These are phyloP conservation scores for Neria commutata DNA, from an alignment of 2,888 invertebrate species.

Conservation along the genomic window DNA sequence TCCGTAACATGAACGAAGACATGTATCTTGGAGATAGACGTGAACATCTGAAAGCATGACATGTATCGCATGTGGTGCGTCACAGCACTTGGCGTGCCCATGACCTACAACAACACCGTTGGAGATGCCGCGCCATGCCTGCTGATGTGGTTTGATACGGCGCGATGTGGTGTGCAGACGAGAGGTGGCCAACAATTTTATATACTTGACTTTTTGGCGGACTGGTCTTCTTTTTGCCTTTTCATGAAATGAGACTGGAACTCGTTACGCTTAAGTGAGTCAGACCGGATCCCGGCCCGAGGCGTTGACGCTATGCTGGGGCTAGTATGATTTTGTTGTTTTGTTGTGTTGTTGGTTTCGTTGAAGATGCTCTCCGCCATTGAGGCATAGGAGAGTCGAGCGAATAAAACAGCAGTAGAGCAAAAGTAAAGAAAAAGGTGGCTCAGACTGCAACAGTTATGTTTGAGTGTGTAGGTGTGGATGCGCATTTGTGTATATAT, in stretches of 20 bases:
- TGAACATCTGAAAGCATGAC: too few species aligned
- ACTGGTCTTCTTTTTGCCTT: not conserved
- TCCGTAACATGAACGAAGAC: too few species aligned
- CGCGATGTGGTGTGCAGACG: not conserved
- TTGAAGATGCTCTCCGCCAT: not conserved
- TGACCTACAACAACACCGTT: not conserved
- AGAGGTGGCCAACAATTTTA: too few species aligned
- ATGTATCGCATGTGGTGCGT: not conserved
- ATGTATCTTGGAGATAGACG: too few species aligned
- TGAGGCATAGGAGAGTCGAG: not conserved
- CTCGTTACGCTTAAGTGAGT: not conserved
- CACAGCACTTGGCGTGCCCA: not conserved
- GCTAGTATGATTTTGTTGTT: not conserved
- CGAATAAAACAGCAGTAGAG: not conserved
- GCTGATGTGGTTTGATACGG: not conserved
- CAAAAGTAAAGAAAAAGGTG: not conserved
- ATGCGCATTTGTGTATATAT: too few species aligned
- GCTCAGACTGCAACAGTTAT: too few species aligned
- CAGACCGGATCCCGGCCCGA: not conserved
- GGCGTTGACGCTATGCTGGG: not conserved
- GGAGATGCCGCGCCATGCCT: slow-evolving; percentile 14
- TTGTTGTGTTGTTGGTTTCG: not conserved
- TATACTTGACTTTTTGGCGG: too few species aligned
- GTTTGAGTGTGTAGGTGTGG: too few species aligned
- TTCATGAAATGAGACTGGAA: not conserved